These are phyloP conservation scores for Mionectes olivaceus DNA, from an alignment of 2,797 vertebrate genomes.

Conservation along the genomic window DNA sequence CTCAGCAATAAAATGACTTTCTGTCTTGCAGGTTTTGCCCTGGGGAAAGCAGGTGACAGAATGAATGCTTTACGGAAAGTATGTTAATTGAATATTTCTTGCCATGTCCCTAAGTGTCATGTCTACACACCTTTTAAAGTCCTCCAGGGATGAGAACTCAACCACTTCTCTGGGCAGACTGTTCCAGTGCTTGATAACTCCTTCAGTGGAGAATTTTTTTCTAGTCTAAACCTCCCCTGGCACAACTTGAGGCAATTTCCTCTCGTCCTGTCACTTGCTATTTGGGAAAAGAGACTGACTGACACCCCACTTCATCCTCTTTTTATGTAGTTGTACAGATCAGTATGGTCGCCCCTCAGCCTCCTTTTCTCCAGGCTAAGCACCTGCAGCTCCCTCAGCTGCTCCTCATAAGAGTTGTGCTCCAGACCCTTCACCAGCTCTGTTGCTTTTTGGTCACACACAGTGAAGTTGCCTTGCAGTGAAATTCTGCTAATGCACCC, in stretches of 20 bases:
- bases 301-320: rapidly evolving
- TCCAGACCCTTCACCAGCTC: neutral
- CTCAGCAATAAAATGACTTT: neutral
- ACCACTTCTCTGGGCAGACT: neutral
- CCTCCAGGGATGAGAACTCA: neutral
- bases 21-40: constrained; percentile 87
- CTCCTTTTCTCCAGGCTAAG: neutral
- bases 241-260: neutral
- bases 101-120: neutral
- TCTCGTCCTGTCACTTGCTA: neutral
- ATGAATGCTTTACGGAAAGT: constrained; percentile 90
- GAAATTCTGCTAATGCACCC: neutral
- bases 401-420: neutral
- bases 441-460: neutral
- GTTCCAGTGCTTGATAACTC: neutral
- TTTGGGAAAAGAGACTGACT: neutral
- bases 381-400: neutral
- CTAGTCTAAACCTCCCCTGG: neutral
- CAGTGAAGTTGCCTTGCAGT: neutral
- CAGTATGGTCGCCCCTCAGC: neutral
- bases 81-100: constrained; percentile 12
- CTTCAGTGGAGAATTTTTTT: neutral
- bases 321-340: neutral
- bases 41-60: constrained; percentile 91
- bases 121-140: neutral